Evolutionary conservation across 2,113 vertebrate species (phyloP).

Genomic region (Oostethus manadensis): DNA sequence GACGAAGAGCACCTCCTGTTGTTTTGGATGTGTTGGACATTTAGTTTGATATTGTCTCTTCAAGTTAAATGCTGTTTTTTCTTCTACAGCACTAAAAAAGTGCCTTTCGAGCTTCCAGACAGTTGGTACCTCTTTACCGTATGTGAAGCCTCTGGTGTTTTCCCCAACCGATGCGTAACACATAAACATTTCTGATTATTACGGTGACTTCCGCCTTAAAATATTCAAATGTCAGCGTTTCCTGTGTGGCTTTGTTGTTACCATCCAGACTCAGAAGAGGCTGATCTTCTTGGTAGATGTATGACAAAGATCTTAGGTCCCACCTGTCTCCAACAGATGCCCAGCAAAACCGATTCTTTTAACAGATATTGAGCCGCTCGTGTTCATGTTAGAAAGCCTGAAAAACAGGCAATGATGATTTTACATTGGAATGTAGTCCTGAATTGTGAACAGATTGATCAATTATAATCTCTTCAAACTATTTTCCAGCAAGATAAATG

Average conservation of each 20-base stretch:
- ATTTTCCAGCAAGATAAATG: background rate
- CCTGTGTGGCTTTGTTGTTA: constrained; percentile 21
- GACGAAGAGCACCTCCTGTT: too few species aligned
- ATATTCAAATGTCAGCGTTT: background rate
- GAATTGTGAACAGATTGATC: background rate
- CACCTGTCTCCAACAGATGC: constrained; percentile 55
- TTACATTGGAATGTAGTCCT: background rate
- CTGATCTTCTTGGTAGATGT: constrained; percentile 48
- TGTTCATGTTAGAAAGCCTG: constrained; percentile 59
- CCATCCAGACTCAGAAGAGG: constrained; percentile 69
- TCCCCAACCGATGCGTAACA: too few species aligned
- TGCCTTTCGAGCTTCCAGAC: too few species aligned
- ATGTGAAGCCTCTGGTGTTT: too few species aligned
- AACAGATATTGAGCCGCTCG: constrained; percentile 53
- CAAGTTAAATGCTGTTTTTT: too few species aligned
- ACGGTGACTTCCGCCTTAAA: background rate
- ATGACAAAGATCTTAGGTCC: constrained; percentile 67
- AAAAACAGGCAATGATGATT: background rate
- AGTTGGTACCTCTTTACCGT: too few species aligned
- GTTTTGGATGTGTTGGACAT: too few species aligned
- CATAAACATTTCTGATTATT: too few species aligned
- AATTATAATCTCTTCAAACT: background rate
- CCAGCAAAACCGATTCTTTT: too few species aligned
- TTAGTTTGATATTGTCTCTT: too few species aligned
- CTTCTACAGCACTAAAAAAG: too few species aligned